Conservation (phyloP, 1,140 invertebrate species). For the Drosophila burlai region DNA sequence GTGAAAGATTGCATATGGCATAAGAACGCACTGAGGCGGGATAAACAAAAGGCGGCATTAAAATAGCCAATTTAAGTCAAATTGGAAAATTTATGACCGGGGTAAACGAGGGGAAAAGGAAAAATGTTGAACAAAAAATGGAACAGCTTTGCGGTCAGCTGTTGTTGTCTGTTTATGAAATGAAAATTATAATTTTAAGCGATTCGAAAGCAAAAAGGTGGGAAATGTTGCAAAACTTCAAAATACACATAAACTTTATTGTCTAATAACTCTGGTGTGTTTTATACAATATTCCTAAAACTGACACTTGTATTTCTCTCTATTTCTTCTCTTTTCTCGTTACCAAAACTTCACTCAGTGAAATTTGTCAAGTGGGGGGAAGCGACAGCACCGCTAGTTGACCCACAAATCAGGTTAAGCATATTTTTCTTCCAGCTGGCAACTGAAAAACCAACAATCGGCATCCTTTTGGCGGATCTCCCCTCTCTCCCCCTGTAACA, state of each 20-base stretch:
- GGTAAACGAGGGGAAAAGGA: constrained; percentile 35
- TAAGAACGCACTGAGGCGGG: constrained; percentile 2
- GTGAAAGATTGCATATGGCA: constrained; percentile 72
- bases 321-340: background rate
- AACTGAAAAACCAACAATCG: constrained; percentile 23
- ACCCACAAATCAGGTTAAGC: constrained; percentile 55
- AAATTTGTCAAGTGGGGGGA: constrained; percentile 10
- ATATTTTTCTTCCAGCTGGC: background rate
- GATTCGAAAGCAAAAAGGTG: background rate
- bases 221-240: background rate
- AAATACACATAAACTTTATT: background rate
- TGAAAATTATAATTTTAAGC: constrained; percentile 6
- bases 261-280: background rate
- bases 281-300: background rate
- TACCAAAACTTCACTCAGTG: background rate
- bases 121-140: constrained; percentile 21
- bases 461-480: constrained; percentile 34
- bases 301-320: background rate
- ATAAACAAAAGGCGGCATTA: constrained; percentile 24
- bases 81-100: constrained; percentile 63
- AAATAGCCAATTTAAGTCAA: constrained; percentile 51
- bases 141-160: constrained; percentile 31
- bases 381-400: constrained; percentile 29
- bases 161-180: constrained; percentile 37
- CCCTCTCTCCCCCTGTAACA: constrained; percentile 23